Base-by-base conservation (phyloP, 2,888 invertebrate species). In the Drosophila sordidula region DNA sequence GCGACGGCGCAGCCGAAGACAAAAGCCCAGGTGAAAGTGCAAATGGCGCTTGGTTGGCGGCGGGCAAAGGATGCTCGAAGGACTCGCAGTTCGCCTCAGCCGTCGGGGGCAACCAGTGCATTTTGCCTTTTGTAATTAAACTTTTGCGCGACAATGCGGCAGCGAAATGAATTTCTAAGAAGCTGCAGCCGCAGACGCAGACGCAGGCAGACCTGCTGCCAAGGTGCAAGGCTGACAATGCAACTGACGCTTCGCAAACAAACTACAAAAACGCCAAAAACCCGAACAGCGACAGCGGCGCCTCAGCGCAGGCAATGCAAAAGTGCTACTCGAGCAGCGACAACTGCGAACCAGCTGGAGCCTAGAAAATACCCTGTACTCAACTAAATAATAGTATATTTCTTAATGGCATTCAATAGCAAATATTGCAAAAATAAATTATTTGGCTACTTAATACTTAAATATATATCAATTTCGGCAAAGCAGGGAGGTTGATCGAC, bases 111-210 rank as follows among this genome's bases (percentile, higher is more conserved):
- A 64, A 58, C 46, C 63, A 67, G 62, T 80, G 88, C 77, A 82
- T 79, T 82, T 71, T 73, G 77, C 66, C 76, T 74, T 77, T 79
- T 82, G 86, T 85, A 89, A 87, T 89, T 89, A 89, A 85, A 87
- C 72, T 89, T 89, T 75, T 70, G 73, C 70, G 52, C 72, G 81
- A 74, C 77, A 77, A 74, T 75, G 75, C 75, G 75, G 39, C 61
- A 45, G 52, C 69, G 74, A 85, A 76, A 78, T 71, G 75, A 69
- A 72, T 62, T 69, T 64, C 78, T 71, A 70, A 72, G 67, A 59
- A 63, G 69, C 61, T 25, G 34, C 54, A 4, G 32, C 32, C 9
- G 41, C 41, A 34, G 4, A 3, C 9, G 41, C 41, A 34, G 4
- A 3, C 47, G 49, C 51, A 56, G 52, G 42, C 29, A 46, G 32